A percentile compares a stretch with the other conserved stretches of the same genome.
Conservation (phyloP, 2,113 vertebrate genomes). For the Oreochromis tanganicae region DNA sequence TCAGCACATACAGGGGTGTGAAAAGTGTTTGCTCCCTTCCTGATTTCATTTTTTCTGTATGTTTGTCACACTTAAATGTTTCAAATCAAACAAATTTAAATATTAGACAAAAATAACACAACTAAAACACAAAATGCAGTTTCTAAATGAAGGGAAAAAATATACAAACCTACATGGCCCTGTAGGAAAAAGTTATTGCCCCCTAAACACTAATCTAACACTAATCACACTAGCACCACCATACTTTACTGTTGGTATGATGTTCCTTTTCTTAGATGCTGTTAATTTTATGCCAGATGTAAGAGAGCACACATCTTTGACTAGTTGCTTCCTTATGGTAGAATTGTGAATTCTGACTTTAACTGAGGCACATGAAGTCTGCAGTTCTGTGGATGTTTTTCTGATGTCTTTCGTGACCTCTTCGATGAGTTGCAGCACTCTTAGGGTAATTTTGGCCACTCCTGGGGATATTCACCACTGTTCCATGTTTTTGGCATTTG, state of each 20-base stretch:
- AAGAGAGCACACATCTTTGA: rapidly evolving
- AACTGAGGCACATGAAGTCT: not conserved
- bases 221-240: not conserved
- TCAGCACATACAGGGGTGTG: not conserved
- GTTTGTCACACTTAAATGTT: not conserved
- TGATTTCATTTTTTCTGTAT: not conserved
- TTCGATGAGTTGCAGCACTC: not conserved
- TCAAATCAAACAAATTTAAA: not conserved
- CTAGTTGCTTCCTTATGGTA: not conserved
- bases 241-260: not conserved
- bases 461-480: not conserved
- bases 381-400: not conserved
- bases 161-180: not conserved
- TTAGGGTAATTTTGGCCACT: not conserved
- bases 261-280: rapidly evolving
- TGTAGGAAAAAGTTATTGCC: not conserved
- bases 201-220: not conserved
- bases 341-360: not conserved
- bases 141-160: not conserved
- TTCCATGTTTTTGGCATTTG: not conserved
- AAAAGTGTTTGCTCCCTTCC: not conserved
- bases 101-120: not conserved
- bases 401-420: not conserved
- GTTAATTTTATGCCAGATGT: not conserved
- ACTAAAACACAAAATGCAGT: not conserved